Conservation (phyloP, 2,797 vertebrate genomes). For the Anguilla obscura region DNA sequence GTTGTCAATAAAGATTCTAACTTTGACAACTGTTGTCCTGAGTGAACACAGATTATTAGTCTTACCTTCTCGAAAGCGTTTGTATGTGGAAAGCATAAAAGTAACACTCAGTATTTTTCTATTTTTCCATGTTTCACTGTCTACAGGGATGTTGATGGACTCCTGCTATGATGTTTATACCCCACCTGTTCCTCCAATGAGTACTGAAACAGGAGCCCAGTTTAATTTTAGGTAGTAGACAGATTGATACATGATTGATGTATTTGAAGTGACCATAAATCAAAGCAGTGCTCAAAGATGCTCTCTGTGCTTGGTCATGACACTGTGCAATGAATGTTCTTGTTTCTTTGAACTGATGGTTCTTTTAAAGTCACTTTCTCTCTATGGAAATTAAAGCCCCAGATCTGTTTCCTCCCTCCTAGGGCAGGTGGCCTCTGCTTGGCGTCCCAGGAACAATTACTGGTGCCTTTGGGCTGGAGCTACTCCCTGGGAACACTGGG, state of each 20-base stretch:
- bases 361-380: neutral
- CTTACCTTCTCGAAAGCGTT: neutral
- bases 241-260: neutral
- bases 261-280: neutral
- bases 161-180: neutral
- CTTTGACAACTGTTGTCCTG: too few relatives aligned
- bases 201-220: neutral
- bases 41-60: too few relatives aligned
- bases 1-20: too few relatives aligned
- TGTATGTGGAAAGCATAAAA: too few relatives aligned
- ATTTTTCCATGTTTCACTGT: too few relatives aligned
- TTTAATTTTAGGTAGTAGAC: neutral
- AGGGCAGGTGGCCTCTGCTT: neutral
- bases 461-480: neutral
- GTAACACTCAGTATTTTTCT: too few relatives aligned
- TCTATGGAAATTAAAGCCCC: neutral
- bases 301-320: neutral
- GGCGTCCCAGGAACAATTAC: conserved; percentile 4
- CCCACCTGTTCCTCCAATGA: neutral
- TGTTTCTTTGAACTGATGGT: neutral
- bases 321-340: neutral
- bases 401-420: neutral
- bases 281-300: neutral
- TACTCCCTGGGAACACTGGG: neutral
- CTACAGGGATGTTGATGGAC: too few relatives aligned